phyloP scores from a whole-genome alignment of 2,888 invertebrate species.

The Drymonia ruficornis region DNA sequence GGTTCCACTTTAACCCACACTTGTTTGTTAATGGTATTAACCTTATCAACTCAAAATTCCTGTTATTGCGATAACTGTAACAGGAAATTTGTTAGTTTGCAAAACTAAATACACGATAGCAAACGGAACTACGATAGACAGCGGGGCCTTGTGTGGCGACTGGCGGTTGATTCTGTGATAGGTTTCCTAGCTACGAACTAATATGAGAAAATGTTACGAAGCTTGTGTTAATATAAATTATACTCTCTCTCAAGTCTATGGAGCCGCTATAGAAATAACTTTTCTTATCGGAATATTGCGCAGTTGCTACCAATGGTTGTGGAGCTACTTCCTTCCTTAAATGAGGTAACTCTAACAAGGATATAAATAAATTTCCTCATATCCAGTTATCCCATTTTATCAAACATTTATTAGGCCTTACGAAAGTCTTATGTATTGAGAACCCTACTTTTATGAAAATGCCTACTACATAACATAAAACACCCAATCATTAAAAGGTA shows the following conservation, averaged over 20 bases:
- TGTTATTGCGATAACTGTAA: slow-evolving; percentile 38
- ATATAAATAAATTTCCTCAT: too few relatives aligned
- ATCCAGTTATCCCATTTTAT: too few relatives aligned
- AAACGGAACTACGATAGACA: slow-evolving; percentile 35
- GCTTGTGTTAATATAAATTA: too few relatives aligned
- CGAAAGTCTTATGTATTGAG: too few relatives aligned
- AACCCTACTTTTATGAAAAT: too few relatives aligned
- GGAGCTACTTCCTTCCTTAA: too few relatives aligned
- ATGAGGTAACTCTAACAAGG: too few relatives aligned
- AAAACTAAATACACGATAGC: slow-evolving; percentile 24
- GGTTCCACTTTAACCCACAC: slow-evolving; percentile 11
- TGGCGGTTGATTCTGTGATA: slow-evolving; percentile 8
- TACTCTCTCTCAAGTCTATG: too few relatives aligned
- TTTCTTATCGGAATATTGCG: background rate
- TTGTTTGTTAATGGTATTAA: background rate
- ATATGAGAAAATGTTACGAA: background rate
- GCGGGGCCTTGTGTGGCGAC: slow-evolving; percentile 30
- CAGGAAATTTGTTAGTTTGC: slow-evolving; percentile 38
- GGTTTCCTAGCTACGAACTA: background rate
- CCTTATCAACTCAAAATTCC: slow-evolving; percentile 33
- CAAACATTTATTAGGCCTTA: too few relatives aligned
- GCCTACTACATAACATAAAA: too few relatives aligned
- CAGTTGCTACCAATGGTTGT: background rate
- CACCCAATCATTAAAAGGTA: too few relatives aligned
- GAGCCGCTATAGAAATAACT: background rate